Base-by-base conservation (phyloP, 2,113 vertebrate species). In the Epinephelus moara region DNA sequence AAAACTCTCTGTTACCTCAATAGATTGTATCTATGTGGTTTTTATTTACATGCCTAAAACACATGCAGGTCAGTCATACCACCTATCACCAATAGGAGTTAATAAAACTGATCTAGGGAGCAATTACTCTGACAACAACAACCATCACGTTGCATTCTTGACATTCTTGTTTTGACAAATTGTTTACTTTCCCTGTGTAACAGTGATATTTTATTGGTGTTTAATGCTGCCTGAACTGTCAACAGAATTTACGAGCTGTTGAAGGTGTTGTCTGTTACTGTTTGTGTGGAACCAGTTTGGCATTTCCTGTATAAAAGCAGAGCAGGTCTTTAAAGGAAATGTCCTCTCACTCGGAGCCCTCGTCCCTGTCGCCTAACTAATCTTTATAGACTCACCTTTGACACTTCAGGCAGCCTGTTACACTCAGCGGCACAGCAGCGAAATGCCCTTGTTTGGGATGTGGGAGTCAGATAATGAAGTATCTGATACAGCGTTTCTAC, bases 291-390 rank as follows among this genome's bases (percentile, higher is more conserved):
- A 92, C 85, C 84, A 81, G 88, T 91, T 85, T 91, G 91, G 90
- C 83, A 94, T 95, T 96, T 96, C 94, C 94, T 95, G 93, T 91
- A 68, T 92, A 79, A 93, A 94, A 92, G 40, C 80, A 63, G 55
- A 84, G 77, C 75, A 74, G 78, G 75, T 87, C 80, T 93, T 93
- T 85, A 93, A 92, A 92, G 78, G 85, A 90, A 93, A 86, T 84
- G 84, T 91, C 88, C 74, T 90, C 81, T 90, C 77, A 89, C 92
- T 80, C 67, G 82, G 72, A 71, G 82, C 70, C 82, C 66, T 88
- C 50, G 75, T 93, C 88, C 82, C 74, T 84, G 88, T 91, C 81
- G 84, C 90, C 91, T 81, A 74, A 70, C 85, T 92, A 93, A 94
- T 92, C 88, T 94, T 93, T 91, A 90, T 77, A 76, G 89, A 63